Percentiles rank a stretch among this genome's conserved stretches.
These are phyloP conservation scores for Machimus atricapillus DNA, from an alignment of 2,888 invertebrate genomes.

Conservation along the genomic window DNA sequence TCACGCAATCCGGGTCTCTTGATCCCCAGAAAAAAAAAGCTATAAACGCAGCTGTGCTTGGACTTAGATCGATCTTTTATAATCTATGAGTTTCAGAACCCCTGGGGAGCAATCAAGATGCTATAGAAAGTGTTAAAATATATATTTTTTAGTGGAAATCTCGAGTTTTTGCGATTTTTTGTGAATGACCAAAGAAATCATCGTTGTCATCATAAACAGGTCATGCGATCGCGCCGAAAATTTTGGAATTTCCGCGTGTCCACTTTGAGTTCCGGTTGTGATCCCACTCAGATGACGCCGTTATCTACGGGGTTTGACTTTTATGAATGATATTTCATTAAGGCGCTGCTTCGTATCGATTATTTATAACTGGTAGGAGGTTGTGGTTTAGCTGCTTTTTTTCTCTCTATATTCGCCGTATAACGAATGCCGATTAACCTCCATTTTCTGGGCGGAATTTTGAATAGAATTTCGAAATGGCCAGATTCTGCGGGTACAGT, in stretches of 20 bases:
- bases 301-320: conserved; percentile 4
- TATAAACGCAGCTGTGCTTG: background rate
- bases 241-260: conserved; percentile 25
- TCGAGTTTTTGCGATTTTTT: background rate
- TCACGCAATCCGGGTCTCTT: background rate
- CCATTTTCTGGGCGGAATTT: background rate
- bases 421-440: background rate
- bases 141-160: background rate
- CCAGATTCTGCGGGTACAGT: background rate
- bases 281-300: conserved; percentile 22
- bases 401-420: background rate
- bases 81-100: background rate
- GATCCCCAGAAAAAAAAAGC: background rate
- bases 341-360: background rate
- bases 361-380: conserved; percentile 10
- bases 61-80: background rate
- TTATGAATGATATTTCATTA: conserved; percentile 20
- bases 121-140: background rate
- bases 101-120: background rate
- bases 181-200: conserved; percentile 5
- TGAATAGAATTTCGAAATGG: conserved; percentile 7
- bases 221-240: conserved; percentile 2
- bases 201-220: conserved; percentile 8
- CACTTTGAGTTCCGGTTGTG: conserved; percentile 29
- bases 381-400: background rate